Evolutionary conservation across 1,140 invertebrate species (phyloP).

Genomic region (Caenorhabditis tropicalis): DNA sequence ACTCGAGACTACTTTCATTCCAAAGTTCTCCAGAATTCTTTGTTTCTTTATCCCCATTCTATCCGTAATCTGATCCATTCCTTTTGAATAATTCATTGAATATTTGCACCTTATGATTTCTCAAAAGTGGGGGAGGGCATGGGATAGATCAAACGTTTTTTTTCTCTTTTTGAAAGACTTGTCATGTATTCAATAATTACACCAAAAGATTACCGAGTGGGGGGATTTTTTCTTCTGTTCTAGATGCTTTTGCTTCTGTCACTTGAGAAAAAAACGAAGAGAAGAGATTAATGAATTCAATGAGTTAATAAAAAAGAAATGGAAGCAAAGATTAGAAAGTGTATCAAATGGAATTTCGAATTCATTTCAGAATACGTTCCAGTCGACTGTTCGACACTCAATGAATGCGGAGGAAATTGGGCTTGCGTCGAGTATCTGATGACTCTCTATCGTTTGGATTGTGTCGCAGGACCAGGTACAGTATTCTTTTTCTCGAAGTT

Average conservation of each 20-base stretch:
- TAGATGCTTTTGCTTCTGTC: neutral
- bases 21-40: neutral
- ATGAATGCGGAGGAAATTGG: conserved; percentile 12
- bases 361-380: neutral
- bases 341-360: too few species aligned
- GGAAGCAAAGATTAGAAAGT: neutral
- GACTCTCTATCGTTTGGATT: conserved; percentile 16
- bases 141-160: neutral
- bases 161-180: neutral
- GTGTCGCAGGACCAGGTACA: conserved; percentile 10
- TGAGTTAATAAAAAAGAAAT: neutral
- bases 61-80: neutral
- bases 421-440: conserved; percentile 20
- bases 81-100: neutral
- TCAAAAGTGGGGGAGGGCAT: neutral
- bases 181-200: neutral
- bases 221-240: conserved; percentile 28
- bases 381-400: conserved; percentile 6
- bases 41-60: too few species aligned
- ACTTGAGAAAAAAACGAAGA: neutral
- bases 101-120: neutral
- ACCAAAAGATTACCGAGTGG: too few species aligned
- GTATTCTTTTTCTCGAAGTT: neutral
- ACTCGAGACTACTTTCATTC: neutral
- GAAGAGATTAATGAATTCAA: too few species aligned